Evolutionary conservation across 2,797 vertebrate genomes (phyloP).

Genomic region (Falco novaeseelandiae): DNA sequence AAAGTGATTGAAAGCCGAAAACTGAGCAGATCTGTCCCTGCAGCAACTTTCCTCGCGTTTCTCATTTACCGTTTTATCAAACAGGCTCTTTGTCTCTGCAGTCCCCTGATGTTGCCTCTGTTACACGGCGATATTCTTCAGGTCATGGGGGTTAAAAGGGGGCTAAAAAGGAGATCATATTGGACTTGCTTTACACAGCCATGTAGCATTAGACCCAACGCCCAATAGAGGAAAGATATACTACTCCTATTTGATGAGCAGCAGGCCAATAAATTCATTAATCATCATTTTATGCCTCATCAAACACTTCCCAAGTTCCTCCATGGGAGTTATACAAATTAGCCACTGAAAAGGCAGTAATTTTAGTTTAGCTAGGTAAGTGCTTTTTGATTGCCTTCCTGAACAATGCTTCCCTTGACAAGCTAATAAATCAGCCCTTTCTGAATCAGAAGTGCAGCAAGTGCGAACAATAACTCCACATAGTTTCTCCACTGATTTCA

Average conservation of each 20-base stretch:
- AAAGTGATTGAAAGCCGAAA: constrained; percentile 83
- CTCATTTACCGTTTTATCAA: constrained; percentile 83
- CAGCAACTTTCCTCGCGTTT: constrained; percentile 83
- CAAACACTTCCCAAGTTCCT: constrained; percentile 98
- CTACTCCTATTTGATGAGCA: constrained; percentile 94
- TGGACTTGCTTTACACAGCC: constrained; percentile 67
- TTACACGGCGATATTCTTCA: constrained; percentile 80
- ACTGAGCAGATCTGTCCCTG: constrained; percentile 81
- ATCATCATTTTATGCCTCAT: constrained; percentile 99
- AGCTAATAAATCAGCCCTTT: constrained; percentile 99
- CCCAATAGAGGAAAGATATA: constrained; percentile 86
- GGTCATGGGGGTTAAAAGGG: constrained; percentile 83
- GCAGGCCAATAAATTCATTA: constrained; percentile 99
- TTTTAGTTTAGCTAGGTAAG: constrained; percentile 99
- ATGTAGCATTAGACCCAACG: constrained; percentile 75
- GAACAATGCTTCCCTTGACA: constrained; percentile 98
- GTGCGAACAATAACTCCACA: constrained; percentile 82
- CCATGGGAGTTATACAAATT: constrained; percentile 99
- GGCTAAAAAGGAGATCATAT: constrained; percentile 76
- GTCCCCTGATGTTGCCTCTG: constrained; percentile 75
- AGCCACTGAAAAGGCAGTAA: constrained; percentile 98
- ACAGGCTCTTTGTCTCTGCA: constrained; percentile 78
- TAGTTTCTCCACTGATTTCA: constrained; percentile 80
- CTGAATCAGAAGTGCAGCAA: constrained; percentile 85
- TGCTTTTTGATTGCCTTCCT: constrained; percentile 99